Percentiles rank a stretch among this genome's conserved stretches.
These are phyloP conservation scores for Achroia grisella DNA, from an alignment of 1,140 invertebrate genomes.

Conservation along the genomic window DNA sequence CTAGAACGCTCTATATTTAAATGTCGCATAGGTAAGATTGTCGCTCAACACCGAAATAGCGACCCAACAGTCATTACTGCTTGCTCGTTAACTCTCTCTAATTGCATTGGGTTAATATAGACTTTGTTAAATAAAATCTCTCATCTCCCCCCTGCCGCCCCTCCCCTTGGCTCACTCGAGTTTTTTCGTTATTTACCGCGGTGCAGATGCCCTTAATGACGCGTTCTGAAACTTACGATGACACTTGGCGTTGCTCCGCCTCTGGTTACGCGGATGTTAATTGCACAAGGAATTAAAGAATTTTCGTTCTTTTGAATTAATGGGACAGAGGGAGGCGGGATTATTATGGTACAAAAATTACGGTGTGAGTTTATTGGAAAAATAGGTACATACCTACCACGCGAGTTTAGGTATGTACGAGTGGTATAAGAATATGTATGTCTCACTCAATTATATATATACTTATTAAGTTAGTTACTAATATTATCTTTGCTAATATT, in stretches of 20 bases:
- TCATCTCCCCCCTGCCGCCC: conserved; percentile 34
- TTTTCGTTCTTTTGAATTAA: conserved; percentile 54
- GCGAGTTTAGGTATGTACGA: too few relatives aligned
- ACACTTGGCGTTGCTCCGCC: conserved; percentile 56
- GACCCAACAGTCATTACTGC: conserved; percentile 59
- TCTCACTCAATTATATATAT: too few relatives aligned
- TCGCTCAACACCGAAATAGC: conserved; percentile 32
- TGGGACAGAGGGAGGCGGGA: conserved; percentile 34
- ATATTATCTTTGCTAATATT: too few relatives aligned
- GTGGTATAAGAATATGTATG: too few relatives aligned
- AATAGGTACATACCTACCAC: too few relatives aligned
- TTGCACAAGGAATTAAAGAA: conserved; percentile 68
- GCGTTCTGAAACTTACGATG: conserved; percentile 71
- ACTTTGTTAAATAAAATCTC: conserved; percentile 74
- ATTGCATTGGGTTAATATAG: conserved; percentile 73
- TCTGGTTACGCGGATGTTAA: conserved; percentile 47
- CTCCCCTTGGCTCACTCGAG: conserved; percentile 16
- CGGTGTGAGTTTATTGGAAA: not conserved
- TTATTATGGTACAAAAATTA: conserved; percentile 6
- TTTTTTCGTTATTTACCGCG: conserved; percentile 70
- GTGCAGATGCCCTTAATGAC: conserved; percentile 72
- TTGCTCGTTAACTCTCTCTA: conserved; percentile 70
- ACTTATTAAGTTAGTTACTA: too few relatives aligned
- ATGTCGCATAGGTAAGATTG: not conserved
- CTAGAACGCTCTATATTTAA: too few relatives aligned